Conservation (phyloP, 1,140 invertebrate species). For the Drosophila nigromelanica region DNA sequence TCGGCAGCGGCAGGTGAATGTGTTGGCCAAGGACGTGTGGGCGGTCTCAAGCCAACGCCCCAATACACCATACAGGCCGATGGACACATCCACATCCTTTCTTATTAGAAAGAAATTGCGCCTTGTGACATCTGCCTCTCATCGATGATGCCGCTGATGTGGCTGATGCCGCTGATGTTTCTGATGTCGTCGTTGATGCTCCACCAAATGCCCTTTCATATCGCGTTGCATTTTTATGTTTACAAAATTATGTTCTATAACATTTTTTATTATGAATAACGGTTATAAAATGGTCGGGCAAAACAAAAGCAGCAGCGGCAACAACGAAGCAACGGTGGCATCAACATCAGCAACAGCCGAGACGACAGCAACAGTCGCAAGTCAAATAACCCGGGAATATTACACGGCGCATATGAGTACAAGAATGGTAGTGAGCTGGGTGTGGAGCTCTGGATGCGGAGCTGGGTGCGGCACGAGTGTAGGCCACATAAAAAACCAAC, state of each 20-base stretch:
- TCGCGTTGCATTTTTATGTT: slow-evolving; percentile 81
- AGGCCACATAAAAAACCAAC: slow-evolving; percentile 65
- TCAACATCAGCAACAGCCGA: slow-evolving; percentile 18
- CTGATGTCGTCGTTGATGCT: slow-evolving; percentile 2
- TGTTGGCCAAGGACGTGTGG: slow-evolving; percentile 24
- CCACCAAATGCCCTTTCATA: slow-evolving; percentile 12
- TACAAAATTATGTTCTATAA: slow-evolving; percentile 83
- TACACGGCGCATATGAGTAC: slow-evolving; percentile 31
- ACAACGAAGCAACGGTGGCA: slow-evolving; percentile 15
- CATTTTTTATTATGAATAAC: slow-evolving; percentile 83
- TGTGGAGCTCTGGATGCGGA: neutral
- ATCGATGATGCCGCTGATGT: slow-evolving; percentile 1
- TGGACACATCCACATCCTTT: slow-evolving; percentile 35
- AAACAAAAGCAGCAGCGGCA: slow-evolving; percentile 57
- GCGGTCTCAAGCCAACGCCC: neutral
- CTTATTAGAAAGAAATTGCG: slow-evolving; percentile 82
- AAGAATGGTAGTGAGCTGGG: slow-evolving; percentile 3
- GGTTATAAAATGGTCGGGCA: slow-evolving; percentile 71
- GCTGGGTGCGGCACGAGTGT: neutral
- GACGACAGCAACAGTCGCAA: slow-evolving; percentile 61
- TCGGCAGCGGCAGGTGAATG: slow-evolving; percentile 30
- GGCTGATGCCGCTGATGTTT: slow-evolving; percentile 7
- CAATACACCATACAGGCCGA: neutral
- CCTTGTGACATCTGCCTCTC: slow-evolving; percentile 18
- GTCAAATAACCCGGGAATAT: slow-evolving; percentile 51